Evolutionary conservation across 35 echinoderm and acorn worm genomes (phyloP).

Genomic region (Holothuria glaberrima): DNA sequence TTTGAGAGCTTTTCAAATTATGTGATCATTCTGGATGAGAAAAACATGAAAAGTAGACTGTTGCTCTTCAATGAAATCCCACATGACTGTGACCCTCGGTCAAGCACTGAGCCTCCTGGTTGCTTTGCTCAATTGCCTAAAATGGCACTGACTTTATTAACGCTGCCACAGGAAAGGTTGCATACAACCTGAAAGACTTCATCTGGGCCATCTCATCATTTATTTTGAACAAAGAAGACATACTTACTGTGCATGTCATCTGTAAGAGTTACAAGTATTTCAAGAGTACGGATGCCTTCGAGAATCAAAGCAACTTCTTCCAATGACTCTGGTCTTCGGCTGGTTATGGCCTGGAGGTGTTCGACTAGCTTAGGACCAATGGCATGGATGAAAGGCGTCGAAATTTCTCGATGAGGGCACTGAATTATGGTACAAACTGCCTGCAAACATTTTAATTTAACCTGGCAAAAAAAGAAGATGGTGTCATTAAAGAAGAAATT

Average conservation of each 20-base stretch:
- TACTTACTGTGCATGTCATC: constrained; percentile 95
- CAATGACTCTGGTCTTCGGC: constrained; percentile 79
- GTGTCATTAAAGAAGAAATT: neutral
- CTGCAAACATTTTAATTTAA: constrained; percentile 92
- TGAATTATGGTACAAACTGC: constrained; percentile 86
- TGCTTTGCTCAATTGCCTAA: too few species aligned
- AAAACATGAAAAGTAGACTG: too few species aligned
- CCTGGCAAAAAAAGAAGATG: constrained; percentile 60
- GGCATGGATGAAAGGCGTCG: constrained; percentile 94
- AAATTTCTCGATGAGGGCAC: constrained; percentile 80
- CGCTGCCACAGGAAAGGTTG: too few species aligned
- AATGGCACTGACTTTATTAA: too few species aligned
- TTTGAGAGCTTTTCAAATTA: too few species aligned
- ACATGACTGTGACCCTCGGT: too few species aligned
- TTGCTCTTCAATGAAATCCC: too few species aligned
- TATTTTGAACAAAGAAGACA: neutral
- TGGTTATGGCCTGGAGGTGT: constrained; percentile 69
- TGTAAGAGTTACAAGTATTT: constrained; percentile 84
- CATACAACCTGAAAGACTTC: too few species aligned
- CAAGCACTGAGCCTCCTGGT: too few species aligned
- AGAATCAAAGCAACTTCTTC: constrained; percentile 85
- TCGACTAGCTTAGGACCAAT: constrained; percentile 90
- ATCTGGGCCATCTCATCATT: too few species aligned
- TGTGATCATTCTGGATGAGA: too few species aligned
- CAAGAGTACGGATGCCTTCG: constrained; percentile 86